Conservation (phyloP, 2,888 invertebrate species). For the Pseudolycoriella hygida region DNA sequence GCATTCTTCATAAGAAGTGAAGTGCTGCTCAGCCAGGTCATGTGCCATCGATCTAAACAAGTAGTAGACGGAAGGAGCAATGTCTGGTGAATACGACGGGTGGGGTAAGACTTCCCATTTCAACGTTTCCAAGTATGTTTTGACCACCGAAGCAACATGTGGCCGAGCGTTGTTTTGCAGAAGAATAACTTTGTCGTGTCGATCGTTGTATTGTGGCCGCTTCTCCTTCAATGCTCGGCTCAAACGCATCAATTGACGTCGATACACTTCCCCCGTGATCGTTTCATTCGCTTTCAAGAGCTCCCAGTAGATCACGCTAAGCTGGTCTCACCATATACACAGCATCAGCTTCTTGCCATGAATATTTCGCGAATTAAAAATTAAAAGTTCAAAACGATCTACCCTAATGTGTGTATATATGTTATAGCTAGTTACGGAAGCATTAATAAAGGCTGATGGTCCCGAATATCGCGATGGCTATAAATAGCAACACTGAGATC, state of each 20-base stretch:
- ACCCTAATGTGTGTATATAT: no score
- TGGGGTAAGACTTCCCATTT: no score
- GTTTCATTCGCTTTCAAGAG: not conserved
- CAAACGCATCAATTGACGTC: not conserved
- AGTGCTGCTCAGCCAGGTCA: not conserved
- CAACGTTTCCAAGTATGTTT: no score
- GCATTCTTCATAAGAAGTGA: not conserved
- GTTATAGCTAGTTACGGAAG: no score
- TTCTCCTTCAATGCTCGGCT: not conserved
- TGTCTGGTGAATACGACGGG: no score
- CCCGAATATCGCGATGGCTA: no score
- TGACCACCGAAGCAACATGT: not conserved
- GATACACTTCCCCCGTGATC: not conserved
- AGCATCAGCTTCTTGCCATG: not conserved
- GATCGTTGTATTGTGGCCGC: not conserved
- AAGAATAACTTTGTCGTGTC: conserved; percentile 1
- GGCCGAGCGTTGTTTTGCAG: not conserved
- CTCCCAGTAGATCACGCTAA: not conserved
- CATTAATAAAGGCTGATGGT: no score
- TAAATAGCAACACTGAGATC: no score
- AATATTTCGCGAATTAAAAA: no score
- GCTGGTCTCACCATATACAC: not conserved
- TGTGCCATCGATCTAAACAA: not conserved
- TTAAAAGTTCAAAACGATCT: no score
- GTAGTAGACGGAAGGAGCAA: not conserved